phyloP scores from a whole-genome alignment of 2,888 invertebrate species.

The Platynereis dumerilii region DNA sequence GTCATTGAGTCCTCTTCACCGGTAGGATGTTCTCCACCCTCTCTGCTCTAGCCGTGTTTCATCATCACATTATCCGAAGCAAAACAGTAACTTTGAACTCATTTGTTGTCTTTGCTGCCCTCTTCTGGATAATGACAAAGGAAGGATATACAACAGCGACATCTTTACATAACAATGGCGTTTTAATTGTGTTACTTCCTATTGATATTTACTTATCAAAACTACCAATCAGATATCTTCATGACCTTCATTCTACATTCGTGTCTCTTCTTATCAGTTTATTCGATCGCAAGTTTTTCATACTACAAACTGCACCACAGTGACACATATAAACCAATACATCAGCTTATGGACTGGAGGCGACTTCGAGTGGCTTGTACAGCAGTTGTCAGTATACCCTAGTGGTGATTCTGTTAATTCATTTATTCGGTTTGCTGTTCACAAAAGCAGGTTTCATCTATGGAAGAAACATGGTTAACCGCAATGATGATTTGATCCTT shows the following conservation, averaged over 20 bases:
- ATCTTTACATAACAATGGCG: background rate
- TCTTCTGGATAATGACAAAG: background rate
- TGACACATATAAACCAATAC: background rate
- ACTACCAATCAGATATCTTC: background rate
- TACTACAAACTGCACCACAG: background rate
- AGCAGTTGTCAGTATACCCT: background rate
- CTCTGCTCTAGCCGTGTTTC: conserved; percentile 6
- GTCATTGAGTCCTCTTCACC: conserved; percentile 9
- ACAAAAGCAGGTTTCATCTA: background rate
- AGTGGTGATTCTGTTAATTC: background rate
- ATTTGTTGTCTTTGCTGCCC: background rate
- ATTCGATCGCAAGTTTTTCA: background rate
- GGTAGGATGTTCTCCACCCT: background rate
- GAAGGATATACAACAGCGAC: background rate
- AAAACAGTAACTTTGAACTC: background rate
- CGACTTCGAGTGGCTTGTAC: background rate
- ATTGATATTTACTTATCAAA: background rate
- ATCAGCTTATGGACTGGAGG: background rate
- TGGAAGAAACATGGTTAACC: background rate
- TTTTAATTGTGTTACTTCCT: background rate
- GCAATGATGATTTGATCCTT: too few species aligned
- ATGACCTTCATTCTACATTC: background rate
- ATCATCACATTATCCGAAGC: conserved; percentile 10
- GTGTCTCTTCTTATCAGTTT: background rate
- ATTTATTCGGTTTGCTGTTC: conserved; percentile 1